Base-by-base conservation (phyloP, 2,797 vertebrate species). In the Lindbergichthys nudifrons region DNA sequence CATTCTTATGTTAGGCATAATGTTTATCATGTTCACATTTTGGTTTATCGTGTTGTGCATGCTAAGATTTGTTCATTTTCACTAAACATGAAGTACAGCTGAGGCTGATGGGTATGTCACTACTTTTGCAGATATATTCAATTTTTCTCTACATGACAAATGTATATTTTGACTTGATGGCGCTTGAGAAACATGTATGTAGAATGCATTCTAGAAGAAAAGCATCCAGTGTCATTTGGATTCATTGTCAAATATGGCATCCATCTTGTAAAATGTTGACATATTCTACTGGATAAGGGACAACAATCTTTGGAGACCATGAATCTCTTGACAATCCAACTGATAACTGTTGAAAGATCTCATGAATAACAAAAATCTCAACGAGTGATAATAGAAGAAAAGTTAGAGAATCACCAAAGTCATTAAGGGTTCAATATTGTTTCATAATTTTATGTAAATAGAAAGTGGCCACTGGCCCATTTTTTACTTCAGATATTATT, bases 401-500 rank as follows among this genome's bases (percentile, higher is more conserved):
- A 36, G 32, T 36, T 26, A 26, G 8, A 36, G 8, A 9, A 2
- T 36, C 32, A 6, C 32, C 32, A 36, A 13, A 43, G 10, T 43
- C 42, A 43, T 36, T 36, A 36, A 26, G 8, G 32, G 8, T 67
- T 57, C 1, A 19, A 64, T 81, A 42, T 73, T 67, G 32, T 8
- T 36, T 36, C 32, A 36, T 36, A 71, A 72, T 42, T 46, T 26
- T 57, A 46, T 72, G 53, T 70, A 71, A 57, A 70, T 53, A 45
- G 50, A 56, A 13, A 64, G 54, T 43, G 8, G 39, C 23, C 64
- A 56, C 16, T 52, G 73, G 26, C 42, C 45, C 36, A 52, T 48
- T 73, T 74, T 14, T 47, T 43, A 60, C 57, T 65, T 59, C 16
- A 52, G 21, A 15, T 52, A 10, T 76, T 80, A 56, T 80, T 86